These are phyloP conservation scores for Otus sunia DNA, from an alignment of 2,113 vertebrate species.

Conservation along the genomic window DNA sequence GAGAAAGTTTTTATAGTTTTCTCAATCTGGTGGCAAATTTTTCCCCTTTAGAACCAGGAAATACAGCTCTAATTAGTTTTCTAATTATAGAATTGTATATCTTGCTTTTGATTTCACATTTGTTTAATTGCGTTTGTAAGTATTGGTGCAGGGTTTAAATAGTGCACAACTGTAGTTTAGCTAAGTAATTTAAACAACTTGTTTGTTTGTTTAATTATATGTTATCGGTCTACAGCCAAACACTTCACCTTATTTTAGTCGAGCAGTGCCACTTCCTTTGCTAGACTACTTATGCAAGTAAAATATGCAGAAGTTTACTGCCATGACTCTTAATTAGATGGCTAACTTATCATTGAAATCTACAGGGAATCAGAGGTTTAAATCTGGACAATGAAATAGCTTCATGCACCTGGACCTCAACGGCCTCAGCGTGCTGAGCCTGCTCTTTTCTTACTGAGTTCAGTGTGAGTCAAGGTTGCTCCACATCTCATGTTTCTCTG, in stretches of 20 bases:
- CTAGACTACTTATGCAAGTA: neutral
- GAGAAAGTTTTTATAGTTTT: neutral
- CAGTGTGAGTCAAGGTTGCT: neutral
- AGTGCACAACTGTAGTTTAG: neutral
- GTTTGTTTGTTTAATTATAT: neutral
- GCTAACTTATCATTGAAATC: neutral
- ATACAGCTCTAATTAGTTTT: neutral
- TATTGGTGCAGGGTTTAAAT: neutral
- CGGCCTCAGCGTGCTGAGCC: neutral
- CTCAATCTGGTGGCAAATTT: neutral
- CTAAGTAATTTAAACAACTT: neutral
- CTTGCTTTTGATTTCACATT: neutral
- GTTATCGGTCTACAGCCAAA: neutral
- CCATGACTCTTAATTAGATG: neutral
- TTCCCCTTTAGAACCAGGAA: neutral
- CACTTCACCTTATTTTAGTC: neutral
- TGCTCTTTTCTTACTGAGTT: neutral
- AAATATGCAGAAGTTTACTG: neutral
- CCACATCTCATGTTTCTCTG: neutral
- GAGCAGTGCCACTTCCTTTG: neutral
- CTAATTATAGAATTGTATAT: constrained; percentile 18
- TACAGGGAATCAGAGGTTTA: neutral
- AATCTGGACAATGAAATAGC: neutral
- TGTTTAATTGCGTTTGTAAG: neutral
- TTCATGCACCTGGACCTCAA: neutral